These are phyloP conservation scores for Tricholaema leucomelas DNA, from an alignment of 2,113 vertebrate genomes.

Conservation along the genomic window DNA sequence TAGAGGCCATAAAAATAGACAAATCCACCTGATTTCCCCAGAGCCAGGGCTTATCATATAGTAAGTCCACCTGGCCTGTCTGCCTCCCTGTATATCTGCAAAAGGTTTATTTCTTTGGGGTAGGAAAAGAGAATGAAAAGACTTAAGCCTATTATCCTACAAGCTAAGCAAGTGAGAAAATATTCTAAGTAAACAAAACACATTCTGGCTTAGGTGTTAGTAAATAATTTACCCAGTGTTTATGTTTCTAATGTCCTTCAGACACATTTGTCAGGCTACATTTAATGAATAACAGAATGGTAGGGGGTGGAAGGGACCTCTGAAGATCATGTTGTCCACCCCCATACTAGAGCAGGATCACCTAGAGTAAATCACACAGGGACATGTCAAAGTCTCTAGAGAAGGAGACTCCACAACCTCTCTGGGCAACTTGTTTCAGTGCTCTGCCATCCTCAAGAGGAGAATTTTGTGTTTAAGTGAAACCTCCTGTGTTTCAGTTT, in stretches of 20 bases:
- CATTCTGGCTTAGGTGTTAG: background rate
- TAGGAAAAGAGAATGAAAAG: background rate
- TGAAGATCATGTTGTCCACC: too few species aligned
- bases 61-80: background rate
- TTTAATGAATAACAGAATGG: background rate
- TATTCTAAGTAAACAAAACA: background rate
- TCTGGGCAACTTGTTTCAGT: too few species aligned
- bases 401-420: too few species aligned
- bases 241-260: background rate
- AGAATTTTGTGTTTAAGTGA: too few species aligned
- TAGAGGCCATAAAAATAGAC: accelerated
- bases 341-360: too few species aligned
- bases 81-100: background rate
- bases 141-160: background rate
- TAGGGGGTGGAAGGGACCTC: too few species aligned
- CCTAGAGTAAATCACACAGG: too few species aligned
- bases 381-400: too few species aligned
- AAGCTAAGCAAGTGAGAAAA: background rate
- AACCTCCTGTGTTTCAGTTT: too few species aligned
- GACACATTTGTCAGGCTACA: background rate
- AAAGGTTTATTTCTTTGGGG: background rate
- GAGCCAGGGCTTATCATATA: background rate
- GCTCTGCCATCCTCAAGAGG: too few species aligned
- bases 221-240: background rate
- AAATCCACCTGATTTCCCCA: background rate